Percentiles rank a stretch among this genome's conserved stretches.
Conservation (phyloP, 2,113 vertebrate species). For the Euleptes europaea region DNA sequence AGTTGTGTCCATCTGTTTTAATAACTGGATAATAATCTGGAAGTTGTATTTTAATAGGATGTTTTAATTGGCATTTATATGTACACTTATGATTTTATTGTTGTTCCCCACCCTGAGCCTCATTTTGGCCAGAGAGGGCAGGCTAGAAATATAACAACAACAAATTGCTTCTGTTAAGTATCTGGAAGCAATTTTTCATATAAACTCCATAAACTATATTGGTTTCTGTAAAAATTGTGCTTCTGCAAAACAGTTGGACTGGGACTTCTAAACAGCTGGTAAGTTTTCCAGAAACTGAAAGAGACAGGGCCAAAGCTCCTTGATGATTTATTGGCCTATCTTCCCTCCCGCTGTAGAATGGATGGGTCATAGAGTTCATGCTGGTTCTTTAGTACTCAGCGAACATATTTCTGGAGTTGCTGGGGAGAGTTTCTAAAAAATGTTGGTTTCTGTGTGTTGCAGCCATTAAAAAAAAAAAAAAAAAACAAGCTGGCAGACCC, state of each 20-base stretch:
- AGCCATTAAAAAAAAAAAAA: background rate
- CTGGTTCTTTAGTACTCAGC: background rate
- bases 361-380: background rate
- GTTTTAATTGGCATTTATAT: too few relatives aligned
- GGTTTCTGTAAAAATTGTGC: background rate
- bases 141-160: too few relatives aligned
- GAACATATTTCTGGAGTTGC: background rate
- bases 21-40: too few relatives aligned
- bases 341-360: background rate
- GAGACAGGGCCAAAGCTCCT: background rate
- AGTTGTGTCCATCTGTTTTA: too few relatives aligned
- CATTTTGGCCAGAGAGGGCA: too few relatives aligned
- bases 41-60: too few relatives aligned
- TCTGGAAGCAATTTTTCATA: background rate
- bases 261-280: background rate
- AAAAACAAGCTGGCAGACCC: background rate
- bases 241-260: background rate
- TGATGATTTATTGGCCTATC: background rate
- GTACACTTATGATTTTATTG: too few relatives aligned
- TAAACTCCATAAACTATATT: background rate
- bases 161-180: background rate
- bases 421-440: background rate
- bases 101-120: too few relatives aligned
- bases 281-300: background rate
- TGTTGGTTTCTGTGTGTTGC: background rate